Evolutionary conservation across 2,888 invertebrate species (phyloP).

Genomic region (Eupeodes luniger): DNA sequence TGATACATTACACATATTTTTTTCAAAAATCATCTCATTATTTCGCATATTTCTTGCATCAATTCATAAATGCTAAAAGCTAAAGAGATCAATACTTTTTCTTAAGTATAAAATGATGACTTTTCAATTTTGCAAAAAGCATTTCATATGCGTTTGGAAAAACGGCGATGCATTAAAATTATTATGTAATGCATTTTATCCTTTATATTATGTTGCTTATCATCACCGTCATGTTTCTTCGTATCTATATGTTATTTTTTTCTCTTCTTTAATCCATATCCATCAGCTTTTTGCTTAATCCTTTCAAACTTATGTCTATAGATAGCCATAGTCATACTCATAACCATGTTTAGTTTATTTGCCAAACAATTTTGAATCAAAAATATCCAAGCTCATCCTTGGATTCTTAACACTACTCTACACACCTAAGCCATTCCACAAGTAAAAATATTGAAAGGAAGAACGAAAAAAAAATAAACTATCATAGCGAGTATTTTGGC

Average conservation of each 20-base stretch:
- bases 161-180: slow-evolving; percentile 2
- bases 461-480: background rate
- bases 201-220: background rate
- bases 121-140: slow-evolving; percentile 10
- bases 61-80: too few species aligned
- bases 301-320: background rate
- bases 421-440: background rate
- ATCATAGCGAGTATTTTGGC: slow-evolving; percentile 11
- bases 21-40: background rate
- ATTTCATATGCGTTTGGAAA: slow-evolving; percentile 14
- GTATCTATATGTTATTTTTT: background rate
- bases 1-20: background rate
- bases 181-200: slow-evolving; percentile 11
- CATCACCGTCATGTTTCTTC: background rate
- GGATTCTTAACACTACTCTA: background rate
- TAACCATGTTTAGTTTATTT: background rate
- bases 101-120: slow-evolving; percentile 5
- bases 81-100: too few species aligned
- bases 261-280: background rate
- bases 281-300: slow-evolving; percentile 27
- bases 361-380: slow-evolving; percentile 33
- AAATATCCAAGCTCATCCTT: slow-evolving; percentile 35
- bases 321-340: too few species aligned
- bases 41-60: background rate
- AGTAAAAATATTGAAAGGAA: background rate